Conservation (phyloP, 2,888 invertebrate species). For the Cheilosia impressa region DNA sequence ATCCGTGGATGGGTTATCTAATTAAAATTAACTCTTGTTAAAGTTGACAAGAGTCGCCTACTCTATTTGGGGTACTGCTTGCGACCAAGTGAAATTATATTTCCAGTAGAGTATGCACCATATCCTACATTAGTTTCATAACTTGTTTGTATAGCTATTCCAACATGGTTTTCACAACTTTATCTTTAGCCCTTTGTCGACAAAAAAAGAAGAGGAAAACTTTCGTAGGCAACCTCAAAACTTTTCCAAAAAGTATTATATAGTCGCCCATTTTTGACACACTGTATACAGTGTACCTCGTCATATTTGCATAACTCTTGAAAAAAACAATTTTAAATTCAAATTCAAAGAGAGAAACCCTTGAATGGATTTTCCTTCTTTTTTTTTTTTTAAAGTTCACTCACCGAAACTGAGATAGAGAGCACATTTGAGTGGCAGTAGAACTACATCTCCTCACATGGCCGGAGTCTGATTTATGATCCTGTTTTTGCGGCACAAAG, state of each 20-base stretch:
- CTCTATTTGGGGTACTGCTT: too few relatives aligned
- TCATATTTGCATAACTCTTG: slow-evolving; percentile 71
- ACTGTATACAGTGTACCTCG: slow-evolving; percentile 16
- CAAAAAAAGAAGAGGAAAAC: slow-evolving; percentile 1
- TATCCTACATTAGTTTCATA: not conserved
- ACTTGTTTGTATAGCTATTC: not conserved
- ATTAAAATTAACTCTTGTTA: too few relatives aligned
- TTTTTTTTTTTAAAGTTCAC: slow-evolving; percentile 26
- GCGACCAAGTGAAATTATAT: not conserved
- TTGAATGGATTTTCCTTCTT: slow-evolving; percentile 17
- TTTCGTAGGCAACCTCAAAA: slow-evolving; percentile 4
- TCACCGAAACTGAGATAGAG: slow-evolving; percentile 7
- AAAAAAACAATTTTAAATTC: slow-evolving; percentile 67
- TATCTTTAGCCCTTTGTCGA: slow-evolving; percentile 2
- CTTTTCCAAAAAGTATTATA: slow-evolving; percentile 48
- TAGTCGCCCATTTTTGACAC: slow-evolving; percentile 46
- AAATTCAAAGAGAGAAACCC: slow-evolving; percentile 38
- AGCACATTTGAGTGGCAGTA: not conserved
- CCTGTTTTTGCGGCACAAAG: slow-evolving; percentile 25
- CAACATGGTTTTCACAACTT: slow-evolving; percentile 28
- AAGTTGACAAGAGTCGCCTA: too few relatives aligned
- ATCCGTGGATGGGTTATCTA: too few relatives aligned
- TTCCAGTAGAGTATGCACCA: not conserved
- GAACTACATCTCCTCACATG: slow-evolving; percentile 36
- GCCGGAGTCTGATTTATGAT: slow-evolving; percentile 63